phyloP scores from a whole-genome alignment of 2,797 vertebrate genomes.

The Sebastes paucispinis region DNA sequence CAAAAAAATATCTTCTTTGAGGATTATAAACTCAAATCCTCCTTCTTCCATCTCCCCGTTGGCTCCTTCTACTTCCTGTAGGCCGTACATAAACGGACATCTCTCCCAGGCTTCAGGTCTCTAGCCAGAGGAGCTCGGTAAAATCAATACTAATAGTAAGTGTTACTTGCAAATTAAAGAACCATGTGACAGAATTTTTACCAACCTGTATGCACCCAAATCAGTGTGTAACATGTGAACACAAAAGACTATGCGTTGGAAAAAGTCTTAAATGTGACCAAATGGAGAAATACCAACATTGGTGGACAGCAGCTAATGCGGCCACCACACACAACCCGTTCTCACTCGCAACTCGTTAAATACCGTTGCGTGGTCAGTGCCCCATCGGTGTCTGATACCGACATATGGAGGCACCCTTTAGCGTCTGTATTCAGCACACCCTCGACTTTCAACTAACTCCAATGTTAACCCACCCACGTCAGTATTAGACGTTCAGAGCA shows the following conservation, averaged over 20 bases:
- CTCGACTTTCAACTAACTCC: no score
- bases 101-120: not conserved
- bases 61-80: no score
- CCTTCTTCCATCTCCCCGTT: no score
- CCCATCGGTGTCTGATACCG: not conserved
- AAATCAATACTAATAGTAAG: not conserved
- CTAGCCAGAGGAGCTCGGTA: not conserved
- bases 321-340: no score
- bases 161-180: not conserved
- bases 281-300: no score
- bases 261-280: no score
- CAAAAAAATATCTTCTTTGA: no score
- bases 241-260: not conserved
- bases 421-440: not conserved
- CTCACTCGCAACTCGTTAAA: no score
- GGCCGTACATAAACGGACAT: accelerated
- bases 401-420: not conserved
- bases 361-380: not conserved
- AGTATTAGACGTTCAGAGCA: not conserved
- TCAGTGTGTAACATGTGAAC: not conserved
- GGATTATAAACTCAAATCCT: no score
- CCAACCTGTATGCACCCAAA: no score
- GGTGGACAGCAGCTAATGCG: no score
- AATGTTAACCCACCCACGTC: not conserved
- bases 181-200: not conserved